Percentiles rank a stretch among this genome's conserved stretches.
Conservation (phyloP, 2,113 vertebrate genomes). For the Ceyx cyanopectus region DNA sequence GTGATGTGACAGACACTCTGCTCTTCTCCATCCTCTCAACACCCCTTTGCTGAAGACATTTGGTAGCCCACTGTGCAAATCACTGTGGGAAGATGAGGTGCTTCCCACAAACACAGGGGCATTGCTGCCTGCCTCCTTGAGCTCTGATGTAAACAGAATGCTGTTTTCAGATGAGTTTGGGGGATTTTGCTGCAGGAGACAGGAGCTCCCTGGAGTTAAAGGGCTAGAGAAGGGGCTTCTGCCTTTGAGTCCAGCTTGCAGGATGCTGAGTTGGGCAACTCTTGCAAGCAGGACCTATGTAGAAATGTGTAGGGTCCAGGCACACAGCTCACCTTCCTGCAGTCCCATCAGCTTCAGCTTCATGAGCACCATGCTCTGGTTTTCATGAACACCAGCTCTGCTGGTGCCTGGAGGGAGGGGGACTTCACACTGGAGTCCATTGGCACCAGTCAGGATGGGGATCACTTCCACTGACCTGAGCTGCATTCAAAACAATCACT, state of each 20-base stretch:
- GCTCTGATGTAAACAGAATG: background rate
- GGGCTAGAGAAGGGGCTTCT: background rate
- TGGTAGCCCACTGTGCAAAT: background rate
- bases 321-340: background rate
- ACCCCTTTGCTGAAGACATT: background rate
- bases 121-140: background rate
- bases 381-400: background rate
- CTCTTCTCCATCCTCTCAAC: background rate
- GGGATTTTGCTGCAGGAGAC: background rate
- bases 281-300: background rate
- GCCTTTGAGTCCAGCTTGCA: background rate
- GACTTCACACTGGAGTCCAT: accelerated
- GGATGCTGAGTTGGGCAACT: background rate
- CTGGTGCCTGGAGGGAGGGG: background rate
- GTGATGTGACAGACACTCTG: background rate
- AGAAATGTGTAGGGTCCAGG: background rate
- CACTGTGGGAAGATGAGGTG: background rate
- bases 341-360: accelerated
- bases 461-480: background rate
- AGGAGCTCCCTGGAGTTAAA: background rate
- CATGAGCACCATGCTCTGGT: no score
- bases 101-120: background rate
- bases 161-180: background rate
- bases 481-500: background rate
- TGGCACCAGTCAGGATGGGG: background rate